Evolutionary conservation across 2,113 vertebrate genomes (phyloP), one percentile per base, ranked within the genome.

Genomic region (Phrynocephalus versicolor): DNA sequence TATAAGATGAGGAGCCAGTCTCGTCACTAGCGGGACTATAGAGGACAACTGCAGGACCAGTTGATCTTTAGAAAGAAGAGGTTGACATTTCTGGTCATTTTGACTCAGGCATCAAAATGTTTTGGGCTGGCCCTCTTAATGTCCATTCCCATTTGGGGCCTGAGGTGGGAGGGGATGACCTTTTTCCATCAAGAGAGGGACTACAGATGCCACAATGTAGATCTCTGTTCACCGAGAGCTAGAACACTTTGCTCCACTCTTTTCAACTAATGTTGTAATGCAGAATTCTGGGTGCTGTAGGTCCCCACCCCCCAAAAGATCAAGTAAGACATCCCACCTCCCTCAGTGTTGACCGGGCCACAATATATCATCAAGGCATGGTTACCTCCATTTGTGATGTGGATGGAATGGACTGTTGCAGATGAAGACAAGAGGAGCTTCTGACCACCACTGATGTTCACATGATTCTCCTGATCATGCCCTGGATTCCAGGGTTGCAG

Each of bases 371-470:
- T 5, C 45, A 51, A 84, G 85, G 27, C 10, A 0, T 0, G 82
- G 82, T 92, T 96, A 99, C 99, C 99, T 95, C 99, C 97, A 0
- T 95, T 91, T 9, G 95, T 94, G 92, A 99, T 97, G 90, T 96
- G 95, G 72, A 99, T 97, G 6, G 99, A 99, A 90, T 98, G 97
- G 57, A 99, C 97, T 0, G 98, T 99, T 0, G 97, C 97, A 0
- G 98, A 99, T 2, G 97, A 95, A 1, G 95, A 95, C 23, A 99
- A 97, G 51, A 99, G 95, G 18, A 99, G 93, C 64, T 95, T 96
- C 81, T 90, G 96, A 89, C 97, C 97, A 0, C 79, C 92, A 25
- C 94, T 90, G 25, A 99, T 98, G 57, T 95, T 95, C 21, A 98
- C 92, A 0, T 0, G 94, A 74, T 97, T 96, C 41, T 96, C 91